Evolutionary conservation across 2,797 vertebrate species (phyloP).

Genomic region (Pantherophis vulpinus): DNA sequence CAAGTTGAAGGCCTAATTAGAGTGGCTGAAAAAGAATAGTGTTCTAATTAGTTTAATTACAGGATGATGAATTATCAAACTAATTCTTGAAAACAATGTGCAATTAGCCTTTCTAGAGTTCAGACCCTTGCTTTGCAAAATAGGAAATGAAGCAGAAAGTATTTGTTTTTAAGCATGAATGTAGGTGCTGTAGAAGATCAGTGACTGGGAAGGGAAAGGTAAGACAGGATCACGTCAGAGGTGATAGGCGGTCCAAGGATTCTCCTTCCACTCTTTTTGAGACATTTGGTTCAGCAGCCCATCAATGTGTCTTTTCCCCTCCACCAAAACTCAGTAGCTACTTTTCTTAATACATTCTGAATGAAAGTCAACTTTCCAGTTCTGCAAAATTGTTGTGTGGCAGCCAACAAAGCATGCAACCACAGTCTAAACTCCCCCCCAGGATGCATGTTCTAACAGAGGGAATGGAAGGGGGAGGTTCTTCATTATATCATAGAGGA

Average conservation of each 20-base stretch:
- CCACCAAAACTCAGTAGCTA: not conserved
- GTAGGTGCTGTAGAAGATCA: not conserved
- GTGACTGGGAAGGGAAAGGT: not conserved
- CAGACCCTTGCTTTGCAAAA: constrained; percentile 63
- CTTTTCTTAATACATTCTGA: not conserved
- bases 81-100: constrained; percentile 73
- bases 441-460: not conserved
- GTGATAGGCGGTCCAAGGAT: not conserved
- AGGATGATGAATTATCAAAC: constrained; percentile 75
- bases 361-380: not conserved
- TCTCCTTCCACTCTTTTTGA: not conserved
- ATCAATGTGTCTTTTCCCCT: not conserved
- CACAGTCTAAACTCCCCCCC: not conserved
- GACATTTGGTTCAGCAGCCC: not conserved
- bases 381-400: not conserved
- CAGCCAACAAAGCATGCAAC: not conserved
- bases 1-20: constrained; percentile 75
- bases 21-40: constrained; percentile 72
- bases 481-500: not conserved
- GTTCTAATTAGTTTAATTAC: constrained; percentile 80
- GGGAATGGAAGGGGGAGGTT: not conserved
- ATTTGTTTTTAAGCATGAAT: constrained; percentile 49
- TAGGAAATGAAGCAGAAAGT: constrained; percentile 63
- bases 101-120: constrained; percentile 69
- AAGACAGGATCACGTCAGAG: accelerated